Evolutionary conservation across 2,113 vertebrate genomes (phyloP), one percentile per base, ranked within the genome.

Genomic region (Penelope pileata): DNA sequence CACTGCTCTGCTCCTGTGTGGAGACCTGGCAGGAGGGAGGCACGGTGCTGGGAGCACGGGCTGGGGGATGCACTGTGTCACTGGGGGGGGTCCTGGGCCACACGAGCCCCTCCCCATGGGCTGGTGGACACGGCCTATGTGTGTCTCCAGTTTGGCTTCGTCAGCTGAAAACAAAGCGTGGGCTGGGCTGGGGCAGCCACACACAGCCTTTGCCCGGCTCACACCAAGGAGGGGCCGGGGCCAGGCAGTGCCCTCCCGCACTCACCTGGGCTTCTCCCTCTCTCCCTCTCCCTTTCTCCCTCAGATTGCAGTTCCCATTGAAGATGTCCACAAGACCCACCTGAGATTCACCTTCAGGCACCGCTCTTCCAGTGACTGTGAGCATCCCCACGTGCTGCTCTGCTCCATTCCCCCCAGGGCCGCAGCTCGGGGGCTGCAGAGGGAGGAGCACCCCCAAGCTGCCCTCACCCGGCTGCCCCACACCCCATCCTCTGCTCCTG

Each of bases 321-420:
- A 99, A 94, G 99, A 99, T 0, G 99, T 99, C n/a, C 99, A 99
- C 97, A 98, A 98, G 82, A 99, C 98, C 79, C 99, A 99, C 97
- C 97, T 99, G 40, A 98, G 98, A 7, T 99, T 99, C 92, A 99
- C 99, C 66, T 99, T 99, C 92, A 98, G 99, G 36, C 99, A 99
- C 68, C 97, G 99, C 51, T 99, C 99, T 5, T 99, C 99, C 7
- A 99, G 99, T 23, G 99, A 99, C 97, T 99, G 99, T 99, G 93
- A 99, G 99, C 98, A 4, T 24, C 54, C 50, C 43, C 19, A 10
- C 43, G 8, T 4, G 2, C 22, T 9, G 16, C 54, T 30, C 24
- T 3, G 2, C 27, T 32, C 6, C 5, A 0, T 1, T 32, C 17
- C 40, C 21, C n/a, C 15, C 4, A 4, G 19, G 54, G 38, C 48